These are phyloP conservation scores for Salvelinus sp. DNA, from an alignment of 2,113 vertebrate species.

Conservation along the genomic window DNA sequence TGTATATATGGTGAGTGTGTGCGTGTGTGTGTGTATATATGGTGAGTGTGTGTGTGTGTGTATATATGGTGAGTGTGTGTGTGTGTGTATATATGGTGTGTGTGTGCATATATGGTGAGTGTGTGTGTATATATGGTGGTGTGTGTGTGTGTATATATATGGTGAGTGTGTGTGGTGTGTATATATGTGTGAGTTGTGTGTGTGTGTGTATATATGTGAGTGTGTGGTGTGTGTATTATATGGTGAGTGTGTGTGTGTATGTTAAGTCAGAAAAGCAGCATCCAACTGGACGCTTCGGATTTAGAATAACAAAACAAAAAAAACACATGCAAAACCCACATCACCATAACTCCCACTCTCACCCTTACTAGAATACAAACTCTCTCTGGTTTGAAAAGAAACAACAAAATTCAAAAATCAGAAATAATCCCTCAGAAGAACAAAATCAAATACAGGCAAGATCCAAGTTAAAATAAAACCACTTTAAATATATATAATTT, in stretches of 20 bases:
- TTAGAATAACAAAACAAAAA: conserved; percentile 25
- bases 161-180: too few species aligned
- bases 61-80: too few species aligned
- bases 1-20: not conserved
- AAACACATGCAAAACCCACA: conserved; percentile 73
- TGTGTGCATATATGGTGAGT: too few species aligned
- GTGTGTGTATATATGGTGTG: too few species aligned
- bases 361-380: conserved; percentile 69
- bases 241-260: conserved; percentile 15
- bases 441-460: conserved; percentile 64
- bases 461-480: conserved; percentile 53
- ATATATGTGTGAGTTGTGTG: too few species aligned
- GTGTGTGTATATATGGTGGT: too few species aligned
- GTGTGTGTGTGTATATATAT: too few species aligned
- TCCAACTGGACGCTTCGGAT: conserved; percentile 57
- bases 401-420: conserved; percentile 55
- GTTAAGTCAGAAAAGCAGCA: conserved; percentile 46
- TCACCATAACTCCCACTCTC: conserved; percentile 54
- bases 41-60: too few species aligned
- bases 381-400: conserved; percentile 67
- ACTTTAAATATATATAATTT: conserved; percentile 62
- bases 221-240: too few species aligned
- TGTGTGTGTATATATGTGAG: too few species aligned
- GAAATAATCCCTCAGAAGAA: conserved; percentile 62
- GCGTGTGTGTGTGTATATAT: not conserved